A percentile compares a stretch with the other conserved stretches of the same genome.
These are phyloP conservation scores for Myotis brandtii DNA, from an alignment of 2,113 vertebrate genomes.

Conservation along the genomic window DNA sequence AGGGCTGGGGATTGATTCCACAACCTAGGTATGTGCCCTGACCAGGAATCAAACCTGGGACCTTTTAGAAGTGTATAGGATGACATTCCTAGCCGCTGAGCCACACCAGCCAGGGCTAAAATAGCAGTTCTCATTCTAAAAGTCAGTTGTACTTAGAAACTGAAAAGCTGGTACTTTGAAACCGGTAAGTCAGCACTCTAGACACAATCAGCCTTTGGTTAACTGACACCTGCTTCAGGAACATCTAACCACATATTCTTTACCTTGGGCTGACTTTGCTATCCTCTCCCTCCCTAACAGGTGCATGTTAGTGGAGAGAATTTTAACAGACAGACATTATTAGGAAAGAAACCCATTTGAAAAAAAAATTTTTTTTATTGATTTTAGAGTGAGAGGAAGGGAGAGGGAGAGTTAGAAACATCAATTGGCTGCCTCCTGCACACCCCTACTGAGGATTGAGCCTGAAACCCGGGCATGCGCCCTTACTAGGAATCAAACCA, in stretches of 20 bases:
- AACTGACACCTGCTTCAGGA: background rate
- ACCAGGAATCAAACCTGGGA: background rate
- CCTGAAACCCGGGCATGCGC: too few relatives aligned
- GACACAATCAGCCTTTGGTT: background rate
- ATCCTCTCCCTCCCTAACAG: background rate
- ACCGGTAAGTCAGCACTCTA: background rate
- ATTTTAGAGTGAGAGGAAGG: too few relatives aligned
- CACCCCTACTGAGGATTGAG: too few relatives aligned
- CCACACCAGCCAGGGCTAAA: background rate
- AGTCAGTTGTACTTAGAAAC: slow-evolving; percentile 18
- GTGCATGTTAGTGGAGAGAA: background rate
- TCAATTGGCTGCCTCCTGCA: too few relatives aligned
- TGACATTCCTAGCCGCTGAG: background rate
- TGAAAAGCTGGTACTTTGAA: background rate
- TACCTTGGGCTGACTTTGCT: background rate
- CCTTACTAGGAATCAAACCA: too few relatives aligned
- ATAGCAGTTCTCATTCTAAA: background rate
- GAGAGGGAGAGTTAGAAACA: too few relatives aligned
- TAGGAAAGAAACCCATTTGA: background rate
- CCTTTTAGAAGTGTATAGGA: background rate
- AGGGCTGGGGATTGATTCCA: too few relatives aligned
- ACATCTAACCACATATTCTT: background rate
- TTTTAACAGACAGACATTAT: background rate
- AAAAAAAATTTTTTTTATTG: too few relatives aligned
- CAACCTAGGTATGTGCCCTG: background rate